phyloP scores from a whole-genome alignment of 2,113 vertebrate genomes.

The Melanocharis versteri region DNA sequence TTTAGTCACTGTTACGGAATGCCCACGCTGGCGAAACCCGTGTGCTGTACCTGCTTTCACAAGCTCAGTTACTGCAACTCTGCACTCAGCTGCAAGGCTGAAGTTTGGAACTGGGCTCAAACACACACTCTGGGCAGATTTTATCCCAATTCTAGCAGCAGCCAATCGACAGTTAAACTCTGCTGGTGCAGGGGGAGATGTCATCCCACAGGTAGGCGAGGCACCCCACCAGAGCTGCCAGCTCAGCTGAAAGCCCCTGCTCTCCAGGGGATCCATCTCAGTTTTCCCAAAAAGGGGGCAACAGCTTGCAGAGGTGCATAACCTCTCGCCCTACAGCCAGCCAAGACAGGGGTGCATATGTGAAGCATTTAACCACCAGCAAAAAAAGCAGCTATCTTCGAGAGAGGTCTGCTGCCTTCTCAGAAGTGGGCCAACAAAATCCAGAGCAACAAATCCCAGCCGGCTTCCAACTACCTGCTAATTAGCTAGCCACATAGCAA shows the following conservation, averaged over 20 bases:
- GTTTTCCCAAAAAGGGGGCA: neutral
- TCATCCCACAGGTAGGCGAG: fast-evolving
- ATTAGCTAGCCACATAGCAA: neutral
- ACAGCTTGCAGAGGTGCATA: neutral
- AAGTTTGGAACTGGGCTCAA: neutral
- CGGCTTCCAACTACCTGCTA: constrained; percentile 5
- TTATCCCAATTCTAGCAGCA: neutral
- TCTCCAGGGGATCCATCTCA: fast-evolving
- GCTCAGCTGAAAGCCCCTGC: neutral
- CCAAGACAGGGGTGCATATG: fast-evolving
- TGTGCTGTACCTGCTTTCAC: neutral
- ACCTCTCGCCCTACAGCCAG: neutral
- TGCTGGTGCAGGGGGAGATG: neutral
- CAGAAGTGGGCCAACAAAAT: neutral
- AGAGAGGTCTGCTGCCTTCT: neutral
- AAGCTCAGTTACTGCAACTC: neutral
- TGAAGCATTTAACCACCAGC: fast-evolving
- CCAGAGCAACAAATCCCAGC: neutral
- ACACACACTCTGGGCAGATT: neutral
- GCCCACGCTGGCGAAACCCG: neutral
- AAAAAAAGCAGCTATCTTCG: neutral
- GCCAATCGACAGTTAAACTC: neutral
- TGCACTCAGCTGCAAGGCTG: neutral
- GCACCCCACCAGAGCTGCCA: fast-evolving
- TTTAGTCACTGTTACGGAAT: neutral